Conservation (phyloP, 2,888 invertebrate genomes). For the Dicyrtoma fusca region DNA sequence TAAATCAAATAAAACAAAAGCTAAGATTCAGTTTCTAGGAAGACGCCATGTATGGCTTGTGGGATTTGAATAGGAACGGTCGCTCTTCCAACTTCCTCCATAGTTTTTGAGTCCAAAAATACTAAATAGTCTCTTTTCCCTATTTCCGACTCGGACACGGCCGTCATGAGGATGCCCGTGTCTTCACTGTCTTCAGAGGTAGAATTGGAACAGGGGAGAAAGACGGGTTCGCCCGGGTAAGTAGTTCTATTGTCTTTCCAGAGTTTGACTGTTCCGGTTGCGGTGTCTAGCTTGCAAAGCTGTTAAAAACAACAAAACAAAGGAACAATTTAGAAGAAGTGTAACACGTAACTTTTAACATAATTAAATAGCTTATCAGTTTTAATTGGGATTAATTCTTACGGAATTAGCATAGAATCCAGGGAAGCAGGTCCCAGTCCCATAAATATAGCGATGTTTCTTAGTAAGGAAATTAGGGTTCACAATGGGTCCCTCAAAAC, state of each 20-base stretch:
- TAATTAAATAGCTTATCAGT: constrained; percentile 18
- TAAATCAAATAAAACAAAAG: too few relatives aligned
- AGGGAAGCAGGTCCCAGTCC: constrained; percentile 59
- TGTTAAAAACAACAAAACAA: constrained; percentile 52
- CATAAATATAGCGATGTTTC: constrained; percentile 63
- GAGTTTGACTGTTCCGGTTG: constrained; percentile 57
- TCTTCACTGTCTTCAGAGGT: constrained; percentile 61
- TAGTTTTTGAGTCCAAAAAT: constrained; percentile 60
- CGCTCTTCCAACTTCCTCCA: constrained; percentile 60
- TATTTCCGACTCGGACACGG: constrained; percentile 57
- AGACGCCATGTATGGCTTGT: constrained; percentile 58
- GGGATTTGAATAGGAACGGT: constrained; percentile 58
- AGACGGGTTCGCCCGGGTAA: constrained; percentile 62
- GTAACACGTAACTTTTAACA: too few relatives aligned
- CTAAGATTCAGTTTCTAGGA: background rate
- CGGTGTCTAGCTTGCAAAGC: constrained; percentile 61
- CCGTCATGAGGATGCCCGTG: constrained; percentile 60
- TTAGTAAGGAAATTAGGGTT: constrained; percentile 59
- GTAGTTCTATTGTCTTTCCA: constrained; percentile 60
- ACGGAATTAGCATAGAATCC: constrained; percentile 59
- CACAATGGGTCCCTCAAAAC: constrained; percentile 62
- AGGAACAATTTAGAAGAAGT: background rate
- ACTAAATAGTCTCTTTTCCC: constrained; percentile 57
- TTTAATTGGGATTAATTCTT: too few relatives aligned
- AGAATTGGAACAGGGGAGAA: constrained; percentile 60